Conservation (phyloP, 2,888 invertebrate species). For the Torymus auratus region DNA sequence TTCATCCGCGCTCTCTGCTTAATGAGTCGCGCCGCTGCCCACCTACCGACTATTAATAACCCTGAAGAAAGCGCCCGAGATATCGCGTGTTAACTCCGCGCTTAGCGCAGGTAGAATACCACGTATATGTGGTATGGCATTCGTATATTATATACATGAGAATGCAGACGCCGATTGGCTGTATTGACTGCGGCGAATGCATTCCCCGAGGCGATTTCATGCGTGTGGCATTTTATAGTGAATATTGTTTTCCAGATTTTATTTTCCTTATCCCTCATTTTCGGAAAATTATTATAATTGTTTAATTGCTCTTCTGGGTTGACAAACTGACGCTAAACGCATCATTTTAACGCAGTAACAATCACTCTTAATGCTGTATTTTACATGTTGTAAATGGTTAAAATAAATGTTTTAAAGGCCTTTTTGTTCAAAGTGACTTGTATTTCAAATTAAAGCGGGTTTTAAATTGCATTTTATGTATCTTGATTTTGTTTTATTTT, state of each 20-base stretch:
- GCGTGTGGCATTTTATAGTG: conserved; percentile 10
- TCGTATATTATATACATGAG: neutral
- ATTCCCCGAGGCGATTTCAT: conserved; percentile 25
- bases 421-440: too few relatives aligned
- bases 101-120: conserved; percentile 36
- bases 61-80: conserved; percentile 66
- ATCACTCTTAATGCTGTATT: too few relatives aligned
- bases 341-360: too few relatives aligned
- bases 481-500: too few relatives aligned
- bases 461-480: too few relatives aligned
- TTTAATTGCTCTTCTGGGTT: neutral
- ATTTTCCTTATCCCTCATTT: neutral
- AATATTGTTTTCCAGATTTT: conserved; percentile 23
- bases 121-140: conserved; percentile 38
- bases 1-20: conserved; percentile 52
- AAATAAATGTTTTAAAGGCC: too few relatives aligned
- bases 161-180: neutral
- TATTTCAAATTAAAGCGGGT: too few relatives aligned
- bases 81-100: conserved; percentile 63
- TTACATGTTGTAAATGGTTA: too few relatives aligned
- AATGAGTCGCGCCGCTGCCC: conserved; percentile 65
- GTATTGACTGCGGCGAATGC: neutral
- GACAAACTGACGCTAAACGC: too few relatives aligned
- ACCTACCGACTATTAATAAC: conserved; percentile 72
- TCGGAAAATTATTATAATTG: neutral